These are phyloP conservation scores for Barnardius zonarius DNA, from an alignment of 2,113 vertebrate genomes.

Conservation along the genomic window DNA sequence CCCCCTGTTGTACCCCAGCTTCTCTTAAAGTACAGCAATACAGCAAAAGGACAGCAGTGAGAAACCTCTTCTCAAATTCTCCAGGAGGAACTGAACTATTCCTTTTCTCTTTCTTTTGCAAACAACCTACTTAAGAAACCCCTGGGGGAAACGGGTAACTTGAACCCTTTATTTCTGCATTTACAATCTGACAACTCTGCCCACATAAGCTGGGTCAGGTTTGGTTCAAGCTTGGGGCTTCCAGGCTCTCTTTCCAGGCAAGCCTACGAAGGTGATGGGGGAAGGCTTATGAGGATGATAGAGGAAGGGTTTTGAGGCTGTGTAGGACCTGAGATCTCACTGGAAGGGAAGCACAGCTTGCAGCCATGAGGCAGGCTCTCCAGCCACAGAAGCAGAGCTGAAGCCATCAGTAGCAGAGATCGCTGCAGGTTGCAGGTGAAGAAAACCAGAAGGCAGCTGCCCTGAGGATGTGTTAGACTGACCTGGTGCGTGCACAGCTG, in stretches of 20 bases:
- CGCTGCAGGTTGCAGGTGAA: not conserved
- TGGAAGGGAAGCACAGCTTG: not conserved
- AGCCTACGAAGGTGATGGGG: not conserved
- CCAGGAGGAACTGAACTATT: not conserved
- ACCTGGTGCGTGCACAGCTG: not conserved
- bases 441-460: not conserved
- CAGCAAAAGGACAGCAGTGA: not conserved
- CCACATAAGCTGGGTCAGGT: not conserved
- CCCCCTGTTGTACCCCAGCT: not conserved
- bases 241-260: not conserved
- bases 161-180: not conserved
- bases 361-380: not conserved
- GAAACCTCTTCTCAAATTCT: not conserved
- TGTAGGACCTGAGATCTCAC: not conserved
- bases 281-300: not conserved
- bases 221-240: not conserved
- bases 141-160: not conserved
- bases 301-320: not conserved
- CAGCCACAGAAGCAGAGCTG: not conserved
- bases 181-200: not conserved
- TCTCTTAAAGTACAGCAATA: not conserved
- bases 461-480: not conserved
- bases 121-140: not conserved
- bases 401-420: not conserved
- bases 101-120: not conserved